Percentiles rank a stretch among this genome's conserved stretches.
phyloP scores from a whole-genome alignment of 2,888 invertebrate genomes.

The Drosophila buzzatii region DNA sequence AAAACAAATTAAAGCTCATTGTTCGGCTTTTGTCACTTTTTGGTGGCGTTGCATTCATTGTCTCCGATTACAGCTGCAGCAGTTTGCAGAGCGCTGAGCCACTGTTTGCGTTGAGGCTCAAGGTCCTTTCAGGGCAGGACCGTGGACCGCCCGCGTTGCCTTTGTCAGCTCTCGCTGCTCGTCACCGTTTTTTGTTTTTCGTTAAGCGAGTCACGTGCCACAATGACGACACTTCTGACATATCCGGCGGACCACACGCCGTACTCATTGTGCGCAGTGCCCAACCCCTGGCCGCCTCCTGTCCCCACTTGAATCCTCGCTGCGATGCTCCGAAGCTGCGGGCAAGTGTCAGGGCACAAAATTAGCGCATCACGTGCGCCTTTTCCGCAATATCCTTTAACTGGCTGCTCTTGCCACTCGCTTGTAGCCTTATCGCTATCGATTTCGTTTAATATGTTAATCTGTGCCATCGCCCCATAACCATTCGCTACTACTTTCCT shows the following conservation, averaged over 20 bases:
- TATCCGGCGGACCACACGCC: conserved; percentile 80
- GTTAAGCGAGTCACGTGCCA: conserved; percentile 73
- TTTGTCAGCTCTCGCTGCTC: conserved; percentile 29
- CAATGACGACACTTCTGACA: conserved; percentile 78
- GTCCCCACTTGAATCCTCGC: conserved; percentile 15
- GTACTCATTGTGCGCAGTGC: conserved; percentile 21
- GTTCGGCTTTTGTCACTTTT: conserved; percentile 52
- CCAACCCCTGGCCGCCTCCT: conserved; percentile 8
- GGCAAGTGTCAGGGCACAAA: conserved; percentile 76
- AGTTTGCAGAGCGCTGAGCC: conserved; percentile 1
- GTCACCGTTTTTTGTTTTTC: conserved; percentile 29
- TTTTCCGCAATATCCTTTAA: conserved; percentile 72
- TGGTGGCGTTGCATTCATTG: conserved; percentile 48
- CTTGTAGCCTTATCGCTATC: conserved; percentile 60
- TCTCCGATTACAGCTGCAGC: conserved; percentile 60
- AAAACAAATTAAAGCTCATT: conserved; percentile 70
- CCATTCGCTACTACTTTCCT: conserved; percentile 13
- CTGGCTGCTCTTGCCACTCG: conserved; percentile 40
- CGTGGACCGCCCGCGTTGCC: conserved; percentile 64
- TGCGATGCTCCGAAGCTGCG: conserved; percentile 58
- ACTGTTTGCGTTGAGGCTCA: conserved; percentile 10
- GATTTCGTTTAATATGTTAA: conserved; percentile 82
- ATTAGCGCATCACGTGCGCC: conserved; percentile 82
- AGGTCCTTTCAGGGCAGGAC: conserved; percentile 48
- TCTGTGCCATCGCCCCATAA: conserved; percentile 55